A percentile compares a stretch with the other conserved stretches of the same genome.
These are phyloP conservation scores for Chionodraco myersi DNA, from an alignment of 2,113 vertebrate species.

Conservation along the genomic window DNA sequence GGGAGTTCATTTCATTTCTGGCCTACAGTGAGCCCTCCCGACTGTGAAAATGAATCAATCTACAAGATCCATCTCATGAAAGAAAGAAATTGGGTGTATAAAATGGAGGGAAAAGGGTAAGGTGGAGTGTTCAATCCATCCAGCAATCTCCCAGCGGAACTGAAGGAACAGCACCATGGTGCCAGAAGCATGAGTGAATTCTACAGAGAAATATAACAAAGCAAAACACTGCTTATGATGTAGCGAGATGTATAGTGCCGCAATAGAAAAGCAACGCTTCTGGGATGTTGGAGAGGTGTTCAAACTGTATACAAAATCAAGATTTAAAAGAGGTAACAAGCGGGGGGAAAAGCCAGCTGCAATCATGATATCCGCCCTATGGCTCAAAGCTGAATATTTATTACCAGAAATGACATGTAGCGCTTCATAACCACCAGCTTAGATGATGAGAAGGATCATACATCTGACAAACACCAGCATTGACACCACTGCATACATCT, in stretches of 20 bases:
- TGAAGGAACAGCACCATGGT: conserved; percentile 54
- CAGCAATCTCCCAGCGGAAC: conserved; percentile 68
- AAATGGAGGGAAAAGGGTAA: conserved; percentile 75
- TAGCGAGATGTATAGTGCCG: conserved; percentile 48
- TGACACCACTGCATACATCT: not conserved
- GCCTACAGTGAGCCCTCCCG: conserved; percentile 93
- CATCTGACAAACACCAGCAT: not conserved
- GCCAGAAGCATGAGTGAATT: conserved; percentile 68
- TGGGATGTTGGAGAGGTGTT: conserved; percentile 68
- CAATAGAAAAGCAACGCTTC: conserved; percentile 69
- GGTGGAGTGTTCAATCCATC: conserved; percentile 63
- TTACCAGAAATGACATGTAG: conserved; percentile 27
- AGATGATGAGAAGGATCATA: conserved; percentile 36
- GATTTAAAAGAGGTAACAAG: conserved; percentile 44
- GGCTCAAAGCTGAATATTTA: conserved; percentile 54
- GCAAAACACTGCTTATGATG: conserved; percentile 76
- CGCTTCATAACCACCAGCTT: conserved; percentile 37
- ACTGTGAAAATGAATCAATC: conserved; percentile 99
- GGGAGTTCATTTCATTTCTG: conserved; percentile 94
- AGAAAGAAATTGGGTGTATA: conserved; percentile 95
- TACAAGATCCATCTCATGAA: conserved; percentile 97
- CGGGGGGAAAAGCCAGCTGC: conserved; percentile 12
- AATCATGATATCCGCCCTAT: conserved; percentile 46
- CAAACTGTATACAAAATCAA: conserved; percentile 62
- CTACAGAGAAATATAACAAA: conserved; percentile 75